Conservation (phyloP, 2,797 vertebrate genomes). For the Pampus argenteus region DNA sequence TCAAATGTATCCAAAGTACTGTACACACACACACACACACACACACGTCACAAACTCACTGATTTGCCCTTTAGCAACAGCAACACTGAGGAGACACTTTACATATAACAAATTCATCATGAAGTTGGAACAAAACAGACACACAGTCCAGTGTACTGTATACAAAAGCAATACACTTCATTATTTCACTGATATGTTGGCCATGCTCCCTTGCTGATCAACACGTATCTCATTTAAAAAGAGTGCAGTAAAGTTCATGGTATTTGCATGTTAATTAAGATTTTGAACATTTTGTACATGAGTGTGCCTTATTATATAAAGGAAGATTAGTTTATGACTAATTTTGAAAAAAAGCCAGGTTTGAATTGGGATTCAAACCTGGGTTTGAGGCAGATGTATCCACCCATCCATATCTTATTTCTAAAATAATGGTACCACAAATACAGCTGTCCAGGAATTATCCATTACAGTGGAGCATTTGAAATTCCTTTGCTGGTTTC, state of each 20-base stretch:
- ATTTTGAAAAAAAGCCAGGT: no score
- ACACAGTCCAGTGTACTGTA: neutral
- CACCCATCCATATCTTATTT: neutral
- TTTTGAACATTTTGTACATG: neutral
- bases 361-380: neutral
- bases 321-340: neutral
- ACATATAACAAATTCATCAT: neutral
- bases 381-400: neutral
- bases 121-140: neutral
- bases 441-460: neutral
- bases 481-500: neutral
- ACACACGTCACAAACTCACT: conserved; percentile 10
- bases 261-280: conserved; percentile 6
- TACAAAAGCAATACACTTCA: neutral
- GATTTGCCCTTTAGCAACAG: conserved; percentile 12
- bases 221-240: no score
- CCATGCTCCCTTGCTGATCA: neutral
- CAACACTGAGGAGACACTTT: neutral
- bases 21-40: neutral
- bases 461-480: neutral
- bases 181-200: neutral
- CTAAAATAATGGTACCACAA: neutral
- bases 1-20: neutral
- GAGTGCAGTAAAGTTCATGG: neutral
- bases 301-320: neutral